Conservation (phyloP, 2,888 invertebrate species). For the Lasioglossum zephyrum region DNA sequence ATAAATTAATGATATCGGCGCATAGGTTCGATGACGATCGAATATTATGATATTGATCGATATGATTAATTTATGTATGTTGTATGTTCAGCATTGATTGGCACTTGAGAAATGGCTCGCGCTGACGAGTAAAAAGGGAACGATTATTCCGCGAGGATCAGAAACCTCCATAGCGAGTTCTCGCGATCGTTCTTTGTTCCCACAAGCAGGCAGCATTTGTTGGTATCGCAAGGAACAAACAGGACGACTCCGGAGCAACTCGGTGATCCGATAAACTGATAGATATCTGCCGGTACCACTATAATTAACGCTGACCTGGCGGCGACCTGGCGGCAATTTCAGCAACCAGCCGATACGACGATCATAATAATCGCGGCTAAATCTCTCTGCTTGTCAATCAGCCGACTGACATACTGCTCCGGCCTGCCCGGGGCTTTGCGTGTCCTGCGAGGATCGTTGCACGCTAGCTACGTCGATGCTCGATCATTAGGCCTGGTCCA, state of each 20-base stretch:
- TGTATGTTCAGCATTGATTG: background rate
- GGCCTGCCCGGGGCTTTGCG: conserved; percentile 70
- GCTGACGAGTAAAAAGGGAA: background rate
- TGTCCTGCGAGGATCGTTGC: conserved; percentile 68
- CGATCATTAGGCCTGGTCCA: conserved; percentile 66
- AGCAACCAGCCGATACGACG: conserved; percentile 74
- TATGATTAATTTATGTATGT: too few species aligned
- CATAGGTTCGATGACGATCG: too few species aligned
- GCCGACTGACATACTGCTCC: conserved; percentile 74
- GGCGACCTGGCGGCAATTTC: conserved; percentile 82
- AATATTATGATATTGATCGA: too few species aligned
- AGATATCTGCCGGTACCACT: conserved; percentile 80
- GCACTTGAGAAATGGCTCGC: background rate
- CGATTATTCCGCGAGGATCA: background rate
- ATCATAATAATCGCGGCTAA: conserved; percentile 81
- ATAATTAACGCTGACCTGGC: conserved; percentile 83
- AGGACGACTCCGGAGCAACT: conserved; percentile 65
- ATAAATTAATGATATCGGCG: too few species aligned
- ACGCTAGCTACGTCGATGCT: conserved; percentile 70
- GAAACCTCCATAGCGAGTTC: background rate
- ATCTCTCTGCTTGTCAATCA: conserved; percentile 75
- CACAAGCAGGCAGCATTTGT: conserved; percentile 46
- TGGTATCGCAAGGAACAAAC: conserved; percentile 41
- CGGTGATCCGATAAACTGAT: conserved; percentile 83
- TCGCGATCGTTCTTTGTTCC: conserved; percentile 62